Base-by-base conservation (phyloP, 2,888 invertebrate species). In the Pelosia muscerda region DNA sequence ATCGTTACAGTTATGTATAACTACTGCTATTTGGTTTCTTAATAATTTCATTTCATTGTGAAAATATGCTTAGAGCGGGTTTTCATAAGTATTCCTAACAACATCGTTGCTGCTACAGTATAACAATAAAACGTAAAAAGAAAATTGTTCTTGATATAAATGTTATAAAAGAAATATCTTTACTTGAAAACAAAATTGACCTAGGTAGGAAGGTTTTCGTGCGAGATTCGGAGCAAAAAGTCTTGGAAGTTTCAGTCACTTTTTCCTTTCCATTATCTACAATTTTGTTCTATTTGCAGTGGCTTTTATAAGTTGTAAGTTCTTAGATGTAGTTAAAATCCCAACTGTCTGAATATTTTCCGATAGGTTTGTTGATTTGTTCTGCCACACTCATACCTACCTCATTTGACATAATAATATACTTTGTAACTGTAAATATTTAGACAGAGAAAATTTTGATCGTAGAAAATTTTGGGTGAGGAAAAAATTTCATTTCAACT, bases 261-360 rank as follows among this genome's bases (percentile, higher is more conserved):
- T 74, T 79, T 72, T 74, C 65, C 73, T 74, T 76, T 72, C 59
- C 65, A 71, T 65, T 69, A 63, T 72, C 31, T 53, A 65, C 63
- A 60, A 66, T 75, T 75, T 74, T 71, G 38, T 74, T 81, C 75
- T 76, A 68, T 78, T 73, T 81, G 75, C 71, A 69, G 62, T 69
- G 49, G 60, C 72, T 67, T 73, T 72, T 76, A 76, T 72, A 65
- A 77, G 42, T 63, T 79, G 77, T 73, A 73, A 66, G 67, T 71
- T 57, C 26, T 76, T 71, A 75, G 76, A 74, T 64, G 65, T 77
- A 78, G 76, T 77, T 74, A 81, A 67, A 72, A 81, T 72, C 75
- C 75, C 65, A 71, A 75, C 72, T 69, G 63, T 60, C 60, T 67
- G 60, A 66, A 72, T 71, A 74, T 81, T 83, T 77, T 66, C 67